phyloP scores from a whole-genome alignment of 1,140 invertebrate species.

The Whitmania pigra region DNA sequence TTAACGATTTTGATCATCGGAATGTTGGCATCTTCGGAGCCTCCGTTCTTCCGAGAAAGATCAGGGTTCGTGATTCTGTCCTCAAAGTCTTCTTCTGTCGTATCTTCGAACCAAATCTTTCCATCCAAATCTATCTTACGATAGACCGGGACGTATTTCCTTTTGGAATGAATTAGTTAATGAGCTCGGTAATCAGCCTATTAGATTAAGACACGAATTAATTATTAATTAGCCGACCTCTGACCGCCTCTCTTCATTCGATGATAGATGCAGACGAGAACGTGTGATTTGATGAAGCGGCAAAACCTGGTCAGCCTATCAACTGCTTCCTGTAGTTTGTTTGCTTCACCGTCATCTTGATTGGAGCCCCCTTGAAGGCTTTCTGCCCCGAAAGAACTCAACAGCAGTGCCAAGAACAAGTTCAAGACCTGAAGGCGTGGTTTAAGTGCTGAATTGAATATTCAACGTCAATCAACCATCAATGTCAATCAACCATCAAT shows the following conservation, averaged over 20 bases:
- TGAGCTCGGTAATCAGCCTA: no score
- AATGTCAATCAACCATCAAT: not conserved
- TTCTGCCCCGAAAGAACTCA: conserved; percentile 85
- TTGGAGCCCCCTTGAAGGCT: conserved; percentile 28
- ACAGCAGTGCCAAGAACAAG: conserved; percentile 94
- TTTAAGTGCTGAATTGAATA: not conserved
- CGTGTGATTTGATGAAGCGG: conserved; percentile 60
- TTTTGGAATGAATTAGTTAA: not conserved
- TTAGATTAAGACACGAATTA: no score
- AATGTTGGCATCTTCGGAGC: conserved; percentile 6
- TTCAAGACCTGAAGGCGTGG: conserved; percentile 69
- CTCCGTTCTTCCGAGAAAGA: not conserved
- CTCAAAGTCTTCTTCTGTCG: not conserved
- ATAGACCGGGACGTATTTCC: conserved; percentile 8
- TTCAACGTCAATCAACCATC: not conserved
- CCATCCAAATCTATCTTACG: conserved; percentile 12
- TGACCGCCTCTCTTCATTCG: not conserved
- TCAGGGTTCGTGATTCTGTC: not conserved
- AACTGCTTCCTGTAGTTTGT: conserved; percentile 92
- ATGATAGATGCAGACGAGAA: conserved; percentile 24
- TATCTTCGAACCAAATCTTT: conserved; percentile 13
- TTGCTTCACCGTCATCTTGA: conserved; percentile 62
- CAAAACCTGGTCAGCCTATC: conserved; percentile 80
- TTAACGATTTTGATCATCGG: conserved; percentile 5
- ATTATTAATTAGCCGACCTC: not conserved